Evolutionary conservation across 1,140 invertebrate genomes (phyloP).

Genomic region (Aleiodes sp.): DNA sequence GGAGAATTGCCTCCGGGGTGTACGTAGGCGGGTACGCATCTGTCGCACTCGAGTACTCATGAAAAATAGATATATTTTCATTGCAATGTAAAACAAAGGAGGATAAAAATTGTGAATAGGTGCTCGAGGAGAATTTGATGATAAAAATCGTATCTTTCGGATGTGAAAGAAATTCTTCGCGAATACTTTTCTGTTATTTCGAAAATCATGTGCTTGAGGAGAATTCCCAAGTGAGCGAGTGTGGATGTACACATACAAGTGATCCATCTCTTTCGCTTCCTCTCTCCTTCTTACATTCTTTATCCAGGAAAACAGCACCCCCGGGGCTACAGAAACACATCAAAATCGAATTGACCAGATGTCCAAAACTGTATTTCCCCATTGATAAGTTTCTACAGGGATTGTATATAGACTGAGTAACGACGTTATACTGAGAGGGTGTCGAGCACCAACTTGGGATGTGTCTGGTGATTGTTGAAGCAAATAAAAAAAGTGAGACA

Average conservation of each 20-base stretch:
- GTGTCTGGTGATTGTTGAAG: neutral
- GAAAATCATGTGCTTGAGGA: neutral
- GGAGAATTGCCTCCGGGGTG: constrained; percentile 45
- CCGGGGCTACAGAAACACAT: constrained; percentile 61
- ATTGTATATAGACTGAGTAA: constrained; percentile 40
- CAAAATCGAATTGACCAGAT: constrained; percentile 67
- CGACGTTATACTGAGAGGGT: constrained; percentile 44
- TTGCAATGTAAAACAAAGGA: too few species aligned
- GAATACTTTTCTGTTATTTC: too few species aligned
- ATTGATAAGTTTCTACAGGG: neutral
- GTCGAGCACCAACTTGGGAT: neutral
- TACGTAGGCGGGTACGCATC: constrained; percentile 49
- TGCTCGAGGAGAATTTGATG: too few species aligned
- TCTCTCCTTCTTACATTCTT: too few species aligned
- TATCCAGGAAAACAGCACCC: constrained; percentile 39
- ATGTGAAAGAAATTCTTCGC: too few species aligned
- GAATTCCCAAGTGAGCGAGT: constrained; percentile 1
- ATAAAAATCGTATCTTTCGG: too few species aligned
- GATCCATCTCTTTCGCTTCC: constrained; percentile 11
- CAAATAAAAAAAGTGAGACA: constrained; percentile 21
- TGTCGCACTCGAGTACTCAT: constrained; percentile 49
- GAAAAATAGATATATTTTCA: constrained; percentile 17
- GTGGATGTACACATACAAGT: neutral
- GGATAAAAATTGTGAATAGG: too few species aligned
- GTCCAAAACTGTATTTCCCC: constrained; percentile 53